These are phyloP conservation scores for Cheilosia soror DNA, from an alignment of 2,888 invertebrate genomes.

Conservation along the genomic window DNA sequence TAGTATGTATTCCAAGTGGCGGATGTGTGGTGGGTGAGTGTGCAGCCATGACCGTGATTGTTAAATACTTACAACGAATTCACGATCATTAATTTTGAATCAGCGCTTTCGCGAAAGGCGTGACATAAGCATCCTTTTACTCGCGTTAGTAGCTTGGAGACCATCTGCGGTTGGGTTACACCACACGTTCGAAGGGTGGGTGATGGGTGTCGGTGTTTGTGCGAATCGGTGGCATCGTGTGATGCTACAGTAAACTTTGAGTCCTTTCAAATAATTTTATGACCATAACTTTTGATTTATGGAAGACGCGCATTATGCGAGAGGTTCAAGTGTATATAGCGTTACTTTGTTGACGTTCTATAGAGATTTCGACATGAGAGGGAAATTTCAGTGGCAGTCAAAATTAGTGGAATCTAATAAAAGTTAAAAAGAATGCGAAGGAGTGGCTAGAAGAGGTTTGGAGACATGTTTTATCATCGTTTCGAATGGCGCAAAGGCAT, in stretches of 20 bases:
- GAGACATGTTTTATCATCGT: no score
- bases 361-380: no score
- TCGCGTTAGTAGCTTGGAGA: conserved; percentile 28
- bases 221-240: background rate
- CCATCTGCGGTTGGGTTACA: conserved; percentile 31
- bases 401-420: no score
- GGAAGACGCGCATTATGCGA: no score
- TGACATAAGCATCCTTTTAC: conserved; percentile 48
- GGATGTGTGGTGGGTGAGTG: conserved; percentile 9
- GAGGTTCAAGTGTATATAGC: no score
- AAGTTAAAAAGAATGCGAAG: no score
- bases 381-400: no score
- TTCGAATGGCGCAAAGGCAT: no score
- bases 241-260: no score
- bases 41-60: conserved; percentile 40
- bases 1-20: conserved; percentile 22
- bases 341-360: no score
- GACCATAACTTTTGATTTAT: background rate
- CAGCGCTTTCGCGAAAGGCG: conserved; percentile 39
- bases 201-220: background rate
- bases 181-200: background rate
- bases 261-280: background rate
- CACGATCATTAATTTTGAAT: conserved; percentile 67
- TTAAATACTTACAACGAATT: conserved; percentile 61
- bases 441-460: no score